These are phyloP conservation scores for Drosophila eugracilis DNA, from an alignment of 1,140 invertebrate species.

Conservation along the genomic window DNA sequence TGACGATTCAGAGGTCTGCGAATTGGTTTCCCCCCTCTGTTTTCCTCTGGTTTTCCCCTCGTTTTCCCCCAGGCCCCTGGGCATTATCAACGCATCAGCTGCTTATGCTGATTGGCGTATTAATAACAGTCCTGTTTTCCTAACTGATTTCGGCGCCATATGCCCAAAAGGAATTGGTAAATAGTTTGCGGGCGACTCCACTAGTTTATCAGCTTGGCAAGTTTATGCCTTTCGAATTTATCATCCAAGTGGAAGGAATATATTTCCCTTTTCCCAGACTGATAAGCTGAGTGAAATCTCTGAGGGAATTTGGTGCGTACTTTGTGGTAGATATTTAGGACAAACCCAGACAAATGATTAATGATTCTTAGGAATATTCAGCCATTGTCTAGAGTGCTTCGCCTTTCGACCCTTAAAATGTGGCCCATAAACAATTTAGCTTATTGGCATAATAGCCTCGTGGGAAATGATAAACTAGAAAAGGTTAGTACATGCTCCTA, in stretches of 20 bases:
- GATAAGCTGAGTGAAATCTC: constrained; percentile 25
- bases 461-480: constrained; percentile 52
- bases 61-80: constrained; percentile 1
- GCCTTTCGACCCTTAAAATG: constrained; percentile 4
- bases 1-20: constrained; percentile 49
- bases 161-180: constrained; percentile 19
- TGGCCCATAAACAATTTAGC: constrained; percentile 62
- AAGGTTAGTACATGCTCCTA: constrained; percentile 9
- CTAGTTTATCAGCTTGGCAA: constrained; percentile 53
- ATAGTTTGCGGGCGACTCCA: constrained; percentile 25
- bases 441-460: constrained; percentile 72
- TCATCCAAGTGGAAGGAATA: constrained; percentile 54
- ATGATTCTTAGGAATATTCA: constrained; percentile 45
- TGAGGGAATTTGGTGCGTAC: constrained; percentile 22
- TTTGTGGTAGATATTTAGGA: constrained; percentile 33
- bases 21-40: constrained; percentile 44
- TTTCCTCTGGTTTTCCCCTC: constrained; percentile 24
- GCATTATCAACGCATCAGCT: constrained; percentile 68
- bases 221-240: constrained; percentile 25
- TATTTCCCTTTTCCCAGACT: constrained; percentile 1
- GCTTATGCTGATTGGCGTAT: constrained; percentile 74
- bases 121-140: constrained; percentile 53
- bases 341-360: constrained; percentile 64
- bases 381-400: constrained; percentile 23
- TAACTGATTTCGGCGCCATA: constrained; percentile 63